Evolutionary conservation across 2,888 invertebrate genomes (phyloP), one percentile per base, ranked within the genome.

Genomic region (Rhodophaea formosa): DNA sequence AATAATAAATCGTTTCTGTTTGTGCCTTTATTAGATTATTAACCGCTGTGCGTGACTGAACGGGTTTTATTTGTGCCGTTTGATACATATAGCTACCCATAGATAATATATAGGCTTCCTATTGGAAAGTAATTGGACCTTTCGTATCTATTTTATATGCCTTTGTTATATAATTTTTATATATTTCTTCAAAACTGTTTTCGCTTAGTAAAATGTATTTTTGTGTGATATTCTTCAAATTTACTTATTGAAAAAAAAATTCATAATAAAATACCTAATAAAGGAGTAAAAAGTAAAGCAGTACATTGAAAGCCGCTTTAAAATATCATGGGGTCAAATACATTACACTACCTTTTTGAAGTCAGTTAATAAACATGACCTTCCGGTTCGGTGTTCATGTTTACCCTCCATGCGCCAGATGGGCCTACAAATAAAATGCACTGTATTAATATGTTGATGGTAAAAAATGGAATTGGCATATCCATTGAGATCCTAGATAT

Each of bases 401-500:
- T 12, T 39, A 3, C 5, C 3, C 39, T 30, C 29, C 30, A 15
- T 30, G 54, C n/a, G 44, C 30, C 29, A 30, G 30, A 44, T 44
- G 44, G 44, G 7, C 8, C 3, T 7, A 29, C 32, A 35, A 30
- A 32, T 32, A 46, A 55, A 32, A 29, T 7, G 3, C 16, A 30
- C 30, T 0, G 53, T 61, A 70, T 71, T 67, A 72, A 72, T 73
- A 65, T 65, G 59, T 52, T 60, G 61, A 67, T 65, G 64, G 62
- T 65, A 71, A 75, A 79, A 75, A 79, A 81, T 75, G 68, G 72
- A 83, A 84, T 80, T 81, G 86, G 84, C 82, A 80, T 79, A 82
- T 85, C 82, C 82, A 88, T 88, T 85, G 81, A 86, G 88, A 89
- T 88, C 77, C 68, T 69, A 84, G 88, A 89, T 89, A 90, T 89